phyloP scores from a whole-genome alignment of 2,113 vertebrate genomes.

The Charina bottae region DNA sequence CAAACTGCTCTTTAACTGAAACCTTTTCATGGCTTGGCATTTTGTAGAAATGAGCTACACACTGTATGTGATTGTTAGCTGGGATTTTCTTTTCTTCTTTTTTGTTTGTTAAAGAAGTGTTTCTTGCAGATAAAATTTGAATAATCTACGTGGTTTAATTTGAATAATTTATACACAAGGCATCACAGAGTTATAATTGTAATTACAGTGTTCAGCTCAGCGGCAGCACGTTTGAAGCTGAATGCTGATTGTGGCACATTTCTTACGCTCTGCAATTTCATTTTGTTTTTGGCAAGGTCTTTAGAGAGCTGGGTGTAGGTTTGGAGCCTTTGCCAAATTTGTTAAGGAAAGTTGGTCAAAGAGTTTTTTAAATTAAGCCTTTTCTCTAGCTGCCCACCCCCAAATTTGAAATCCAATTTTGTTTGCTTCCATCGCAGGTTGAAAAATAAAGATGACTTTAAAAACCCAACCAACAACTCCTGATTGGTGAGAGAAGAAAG shows the following conservation, averaged over 20 bases:
- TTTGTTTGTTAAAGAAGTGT: conserved; percentile 59
- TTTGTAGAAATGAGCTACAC: conserved; percentile 54
- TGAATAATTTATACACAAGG: conserved; percentile 80
- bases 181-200: conserved; percentile 72
- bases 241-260: conserved; percentile 57
- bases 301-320: conserved; percentile 57
- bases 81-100: conserved; percentile 51
- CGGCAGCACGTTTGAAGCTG: conserved; percentile 70
- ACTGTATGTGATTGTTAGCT: conserved; percentile 50
- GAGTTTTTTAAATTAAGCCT: neutral
- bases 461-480: conserved; percentile 48
- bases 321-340: conserved; percentile 68
- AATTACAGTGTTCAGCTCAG: conserved; percentile 71
- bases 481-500: conserved; percentile 57
- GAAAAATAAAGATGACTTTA: conserved; percentile 68
- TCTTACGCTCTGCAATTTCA: conserved; percentile 59
- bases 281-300: conserved; percentile 67
- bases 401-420: conserved; percentile 74
- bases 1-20: conserved; percentile 42
- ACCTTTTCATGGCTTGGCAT: conserved; percentile 57
- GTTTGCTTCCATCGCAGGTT: conserved; percentile 64
- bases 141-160: conserved; percentile 75
- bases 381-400: conserved; percentile 51
- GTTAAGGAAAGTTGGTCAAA: conserved; percentile 65
- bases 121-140: conserved; percentile 77